Percentiles rank a stretch among this genome's conserved stretches.
phyloP scores from a whole-genome alignment of 2,113 vertebrate species.

The Alethe castanea region DNA sequence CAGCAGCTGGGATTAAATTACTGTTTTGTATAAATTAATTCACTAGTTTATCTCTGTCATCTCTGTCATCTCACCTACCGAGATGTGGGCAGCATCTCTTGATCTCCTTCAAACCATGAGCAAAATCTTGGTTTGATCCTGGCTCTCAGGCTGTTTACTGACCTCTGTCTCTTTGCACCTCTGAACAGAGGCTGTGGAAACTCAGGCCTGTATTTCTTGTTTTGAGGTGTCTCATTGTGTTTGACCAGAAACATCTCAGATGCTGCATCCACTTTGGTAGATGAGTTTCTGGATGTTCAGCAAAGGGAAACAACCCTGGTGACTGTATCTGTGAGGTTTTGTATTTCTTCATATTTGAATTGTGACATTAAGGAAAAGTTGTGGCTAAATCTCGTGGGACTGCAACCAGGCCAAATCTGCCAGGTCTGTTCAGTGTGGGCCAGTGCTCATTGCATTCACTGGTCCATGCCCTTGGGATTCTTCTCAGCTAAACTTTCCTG shows the following conservation, averaged over 20 bases:
- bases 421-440: not conserved
- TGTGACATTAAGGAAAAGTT: not conserved
- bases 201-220: not conserved
- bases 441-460: not conserved
- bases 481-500: not conserved
- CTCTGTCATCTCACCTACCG: not conserved
- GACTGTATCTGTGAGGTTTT: not conserved
- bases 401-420: not conserved
- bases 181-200: not conserved
- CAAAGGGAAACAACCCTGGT: not conserved
- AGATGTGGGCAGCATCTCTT: accelerated
- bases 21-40: not conserved
- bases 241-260: not conserved
- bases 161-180: not conserved
- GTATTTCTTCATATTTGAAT: not conserved
- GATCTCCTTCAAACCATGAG: not conserved
- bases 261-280: not conserved
- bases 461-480: not conserved
- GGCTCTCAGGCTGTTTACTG: not conserved
- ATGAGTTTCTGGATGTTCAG: not conserved
- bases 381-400: not conserved
- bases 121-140: not conserved
- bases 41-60: not conserved
- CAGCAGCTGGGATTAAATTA: not conserved
- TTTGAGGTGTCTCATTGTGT: not conserved